Conservation (phyloP, 2,113 vertebrate species). For the Elephas maximus region DNA sequence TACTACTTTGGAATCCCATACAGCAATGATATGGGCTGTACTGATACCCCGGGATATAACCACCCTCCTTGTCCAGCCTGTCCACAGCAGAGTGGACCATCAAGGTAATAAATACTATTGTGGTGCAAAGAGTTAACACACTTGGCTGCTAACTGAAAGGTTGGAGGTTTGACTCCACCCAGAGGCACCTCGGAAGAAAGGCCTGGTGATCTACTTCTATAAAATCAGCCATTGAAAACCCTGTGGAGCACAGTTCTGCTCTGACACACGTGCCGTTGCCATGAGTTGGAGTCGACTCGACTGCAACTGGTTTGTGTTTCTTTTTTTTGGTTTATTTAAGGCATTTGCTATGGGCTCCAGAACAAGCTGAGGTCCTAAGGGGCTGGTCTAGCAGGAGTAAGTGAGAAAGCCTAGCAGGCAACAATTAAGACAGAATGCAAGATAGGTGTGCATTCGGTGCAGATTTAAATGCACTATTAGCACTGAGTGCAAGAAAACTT, state of each 20-base stretch:
- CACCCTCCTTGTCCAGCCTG: constrained; percentile 92
- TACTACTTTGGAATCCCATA: constrained; percentile 97
- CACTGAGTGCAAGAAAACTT: neutral
- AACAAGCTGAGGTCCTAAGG: neutral
- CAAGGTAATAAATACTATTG: constrained; percentile 72
- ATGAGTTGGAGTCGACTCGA: no score
- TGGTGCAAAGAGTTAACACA: neutral
- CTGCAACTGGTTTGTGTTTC: neutral
- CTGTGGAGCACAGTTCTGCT: neutral
- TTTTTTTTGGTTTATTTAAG: neutral
- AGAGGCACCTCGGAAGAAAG: neutral
- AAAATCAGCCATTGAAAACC: neutral
- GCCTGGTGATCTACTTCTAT: neutral
- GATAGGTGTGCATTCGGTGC: rapidly evolving
- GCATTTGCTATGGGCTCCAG: neutral
- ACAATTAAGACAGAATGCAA: neutral
- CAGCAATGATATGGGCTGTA: constrained; percentile 99
- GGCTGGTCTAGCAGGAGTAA: neutral
- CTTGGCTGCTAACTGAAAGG: neutral
- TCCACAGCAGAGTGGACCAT: neutral
- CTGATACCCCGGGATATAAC: constrained; percentile 93
- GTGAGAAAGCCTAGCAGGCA: rapidly evolving
- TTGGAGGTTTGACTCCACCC: neutral
- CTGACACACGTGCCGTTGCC: neutral
- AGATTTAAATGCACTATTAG: neutral